A percentile compares a stretch with the other conserved stretches of the same genome.
phyloP scores from a whole-genome alignment of 2,113 vertebrate genomes.

The Plotosus lineatus region DNA sequence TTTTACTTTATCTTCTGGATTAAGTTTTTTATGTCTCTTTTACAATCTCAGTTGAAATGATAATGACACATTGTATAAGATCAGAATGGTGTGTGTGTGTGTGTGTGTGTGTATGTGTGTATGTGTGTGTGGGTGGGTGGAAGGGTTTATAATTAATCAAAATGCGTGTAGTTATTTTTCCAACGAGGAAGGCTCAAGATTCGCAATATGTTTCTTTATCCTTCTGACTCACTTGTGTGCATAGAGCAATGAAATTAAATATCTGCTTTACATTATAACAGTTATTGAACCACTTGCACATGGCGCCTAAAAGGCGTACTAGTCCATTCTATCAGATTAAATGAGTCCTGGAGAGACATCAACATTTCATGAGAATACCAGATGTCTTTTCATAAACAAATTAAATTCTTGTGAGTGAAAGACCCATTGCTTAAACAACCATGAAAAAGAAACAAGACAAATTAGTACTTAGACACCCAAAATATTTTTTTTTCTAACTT shows the following conservation, averaged over 20 bases:
- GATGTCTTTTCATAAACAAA: constrained; percentile 25
- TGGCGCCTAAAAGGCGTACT: background rate
- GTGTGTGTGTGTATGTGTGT: constrained; percentile 13
- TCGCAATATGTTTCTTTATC: background rate
- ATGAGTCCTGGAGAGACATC: background rate
- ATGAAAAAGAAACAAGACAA: constrained; percentile 28
- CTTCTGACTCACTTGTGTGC: background rate
- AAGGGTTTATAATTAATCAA: background rate
- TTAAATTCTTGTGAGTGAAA: constrained; percentile 33
- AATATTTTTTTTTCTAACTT: background rate
- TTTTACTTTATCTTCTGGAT: background rate
- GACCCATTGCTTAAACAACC: constrained; percentile 17
- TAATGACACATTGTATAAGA: background rate
- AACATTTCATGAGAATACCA: constrained; percentile 26
- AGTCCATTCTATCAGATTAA: constrained; percentile 15
- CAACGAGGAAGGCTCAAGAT: background rate
- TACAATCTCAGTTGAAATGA: background rate
- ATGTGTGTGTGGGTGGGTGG: background rate
- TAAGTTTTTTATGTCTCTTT: background rate
- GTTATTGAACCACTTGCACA: background rate
- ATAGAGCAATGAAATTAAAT: constrained; percentile 10
- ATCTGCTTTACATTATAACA: background rate
- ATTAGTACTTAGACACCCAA: constrained; percentile 48
- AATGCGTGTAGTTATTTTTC: background rate
- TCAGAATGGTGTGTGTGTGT: background rate